Percentiles rank a stretch among this genome's conserved stretches.
Conservation (phyloP, 1,140 invertebrate species). For the Sycophila sp. region DNA sequence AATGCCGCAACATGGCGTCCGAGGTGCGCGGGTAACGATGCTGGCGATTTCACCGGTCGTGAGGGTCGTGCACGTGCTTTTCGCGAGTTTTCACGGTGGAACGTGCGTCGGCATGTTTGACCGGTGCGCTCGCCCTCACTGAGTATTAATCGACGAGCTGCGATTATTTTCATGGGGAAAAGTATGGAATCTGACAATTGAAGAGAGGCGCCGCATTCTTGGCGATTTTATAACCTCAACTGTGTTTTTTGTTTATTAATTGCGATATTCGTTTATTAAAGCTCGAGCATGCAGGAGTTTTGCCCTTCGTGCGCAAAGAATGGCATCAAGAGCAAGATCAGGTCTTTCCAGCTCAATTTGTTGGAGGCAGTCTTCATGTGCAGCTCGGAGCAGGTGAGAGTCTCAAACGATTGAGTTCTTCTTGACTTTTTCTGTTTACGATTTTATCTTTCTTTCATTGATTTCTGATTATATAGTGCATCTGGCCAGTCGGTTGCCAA, state of each 20-base stretch:
- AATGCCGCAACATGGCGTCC: too few species aligned
- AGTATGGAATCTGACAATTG: not conserved
- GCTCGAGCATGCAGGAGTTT: constrained; percentile 48
- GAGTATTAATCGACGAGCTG: too few species aligned
- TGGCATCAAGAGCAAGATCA: constrained; percentile 40
- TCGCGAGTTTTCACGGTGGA: too few species aligned
- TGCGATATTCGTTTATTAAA: too few species aligned
- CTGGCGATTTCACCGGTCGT: too few species aligned
- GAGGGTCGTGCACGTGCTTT: too few species aligned
- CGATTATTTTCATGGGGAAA: constrained; percentile 25
- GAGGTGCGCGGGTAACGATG: too few species aligned
- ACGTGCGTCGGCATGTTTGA: too few species aligned
- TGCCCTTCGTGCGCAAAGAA: constrained; percentile 48
- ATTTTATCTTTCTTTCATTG: not conserved
- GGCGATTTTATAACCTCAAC: too few species aligned
- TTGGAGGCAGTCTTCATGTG: constrained; percentile 46
- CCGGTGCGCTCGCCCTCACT: too few species aligned
- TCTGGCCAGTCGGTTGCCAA: constrained; percentile 45
- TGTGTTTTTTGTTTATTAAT: too few species aligned
- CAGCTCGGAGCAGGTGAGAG: constrained; percentile 40
- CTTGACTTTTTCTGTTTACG: constrained; percentile 8
- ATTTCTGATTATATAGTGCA: constrained; percentile 44
- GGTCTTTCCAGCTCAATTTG: constrained; percentile 45
- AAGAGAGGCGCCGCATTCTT: too few species aligned
- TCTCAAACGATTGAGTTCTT: not conserved